Base-by-base conservation (phyloP, 2,888 invertebrate species). In the Synanthedon tipuliformis region DNA sequence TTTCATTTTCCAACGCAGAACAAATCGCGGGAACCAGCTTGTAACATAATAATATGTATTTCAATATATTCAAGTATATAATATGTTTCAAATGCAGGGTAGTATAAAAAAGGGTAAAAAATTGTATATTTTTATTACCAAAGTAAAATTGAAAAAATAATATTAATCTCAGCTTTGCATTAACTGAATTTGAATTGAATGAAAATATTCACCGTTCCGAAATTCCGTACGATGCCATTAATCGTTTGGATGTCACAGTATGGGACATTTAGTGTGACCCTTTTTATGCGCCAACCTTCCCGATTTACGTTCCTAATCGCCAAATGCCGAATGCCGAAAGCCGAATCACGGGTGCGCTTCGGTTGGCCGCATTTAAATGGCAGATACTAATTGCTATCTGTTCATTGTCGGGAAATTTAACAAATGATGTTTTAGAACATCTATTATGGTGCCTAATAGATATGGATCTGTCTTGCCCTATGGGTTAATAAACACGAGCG, bases 181-280 rank as follows among this genome's bases (percentile, higher is more conserved):
- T 79, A 80, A 71, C 62, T 58, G 77, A 73, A 78, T 82, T 77
- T 58, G 77, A 73, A 78, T 82, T 77, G 77, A 72, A 75, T 71
- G 75, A 81, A 81, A 81, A 81, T 82, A 79, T 82, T 78, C 77
- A 66, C 65, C 71, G 69, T 70, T 75, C 75, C 68, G 59, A 76
- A 77, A 73, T 68, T 55, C 77, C 71, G 61, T 74, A 70, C 73
- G 69, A 69, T 68, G 73, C 76, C 84, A 86, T 86, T 83, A 84
- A 86, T 86, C 85, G 84, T 82, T 82, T 78, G 72, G 82, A 81
- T 85, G 84, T 84, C 84, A 77, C 83, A 76, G 84, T 84, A 83
- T 80, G 82, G 83, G 82, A 85, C 83, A 82, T 85, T 86, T 83
- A 84, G 84, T 83, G 81, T 80, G 82, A 85, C 85, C 84, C 84